Base-by-base conservation (phyloP, 1,140 invertebrate species). In the Penaeus indicus region DNA sequence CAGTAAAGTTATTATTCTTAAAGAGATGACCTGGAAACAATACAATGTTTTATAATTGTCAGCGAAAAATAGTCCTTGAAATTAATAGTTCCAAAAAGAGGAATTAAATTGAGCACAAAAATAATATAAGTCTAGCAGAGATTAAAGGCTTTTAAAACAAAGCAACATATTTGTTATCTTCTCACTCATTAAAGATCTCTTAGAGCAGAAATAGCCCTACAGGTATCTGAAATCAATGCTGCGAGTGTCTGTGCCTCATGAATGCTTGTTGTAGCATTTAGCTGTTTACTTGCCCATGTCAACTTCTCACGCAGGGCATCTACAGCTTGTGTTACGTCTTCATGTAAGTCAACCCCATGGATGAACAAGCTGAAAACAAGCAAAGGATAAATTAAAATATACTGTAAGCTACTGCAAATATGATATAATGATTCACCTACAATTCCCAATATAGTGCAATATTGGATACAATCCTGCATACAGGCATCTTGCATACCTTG, bases 241-340 rank as follows among this genome's bases (percentile, higher is more conserved):
- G 82, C 72, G 42, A 88, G 38, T 13, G 63, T 88, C 63, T 84
- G 87, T 21, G 87, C 87, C 63, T 88, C 87, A 79, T 88, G 87
- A 18, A 84, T 54, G 21, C 81, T 88, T 7, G 22, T 77, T 42
- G 84, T 84, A 10, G 77, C 72, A 7, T 54, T 62, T 22, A 90
- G 67, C 69, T 90, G 84, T n/a, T 25, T 61, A 60, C 67, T 80
- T 67, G 84, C 84, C 89, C 89, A 90, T 7, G 19, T n/a, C 11
- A 90, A 64, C 64, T 86, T 86, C 38, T 60, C 60, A 0, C 89
- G 84, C 27, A 90, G 63, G 21, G 64, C 89, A n/a, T n/a, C 78
- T 47, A 88, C 61, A 2, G 84, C 82, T 63, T 69, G 21, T 18
- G 27, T 32, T 16, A 62, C 85, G 25, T 72, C 85, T 38, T 75